Conservation (phyloP, 2,888 invertebrate species). For the Xanthorhoe spadicearia region DNA sequence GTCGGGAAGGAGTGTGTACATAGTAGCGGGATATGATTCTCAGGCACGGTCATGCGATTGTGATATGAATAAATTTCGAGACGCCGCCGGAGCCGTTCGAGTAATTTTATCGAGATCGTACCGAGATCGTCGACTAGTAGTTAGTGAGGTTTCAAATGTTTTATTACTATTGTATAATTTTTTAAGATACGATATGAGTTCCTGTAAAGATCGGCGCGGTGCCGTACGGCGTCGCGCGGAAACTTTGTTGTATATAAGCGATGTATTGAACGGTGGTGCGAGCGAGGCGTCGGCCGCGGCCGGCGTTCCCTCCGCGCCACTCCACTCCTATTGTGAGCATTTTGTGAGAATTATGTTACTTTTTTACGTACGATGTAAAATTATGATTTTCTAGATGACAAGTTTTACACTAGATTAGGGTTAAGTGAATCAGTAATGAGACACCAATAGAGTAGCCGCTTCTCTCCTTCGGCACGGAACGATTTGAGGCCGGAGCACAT, state of each 20-base stretch:
- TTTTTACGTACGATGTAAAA: slow-evolving; percentile 79
- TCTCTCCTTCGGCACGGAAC: slow-evolving; percentile 80
- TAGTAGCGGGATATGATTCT: slow-evolving; percentile 83
- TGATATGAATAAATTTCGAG: slow-evolving; percentile 84
- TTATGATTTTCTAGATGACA: slow-evolving; percentile 81
- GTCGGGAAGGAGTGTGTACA: slow-evolving; percentile 81
- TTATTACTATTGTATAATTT: slow-evolving; percentile 84
- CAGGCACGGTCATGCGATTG: slow-evolving; percentile 84
- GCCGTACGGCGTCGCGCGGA: slow-evolving; percentile 65
- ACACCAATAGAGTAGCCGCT: slow-evolving; percentile 86
- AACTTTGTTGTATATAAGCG: slow-evolving; percentile 81
- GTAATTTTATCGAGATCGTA: slow-evolving; percentile 82
- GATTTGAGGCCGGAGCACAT: slow-evolving; percentile 77
- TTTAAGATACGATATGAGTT: slow-evolving; percentile 85
- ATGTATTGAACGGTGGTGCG: slow-evolving; percentile 64
- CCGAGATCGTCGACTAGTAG: slow-evolving; percentile 83
- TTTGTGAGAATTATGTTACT: slow-evolving; percentile 83
- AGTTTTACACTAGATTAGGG: slow-evolving; percentile 83
- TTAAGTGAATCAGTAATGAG: slow-evolving; percentile 83
- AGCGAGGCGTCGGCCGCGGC: slow-evolving; percentile 35
- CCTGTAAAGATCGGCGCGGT: slow-evolving; percentile 80
- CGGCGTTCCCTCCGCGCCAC: slow-evolving; percentile 74
- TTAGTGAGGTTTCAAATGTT: slow-evolving; percentile 85
- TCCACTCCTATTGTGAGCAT: slow-evolving; percentile 82
- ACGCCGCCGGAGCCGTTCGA: slow-evolving; percentile 81